Evolutionary conservation across 1,140 invertebrate genomes (phyloP), one percentile per base, ranked within the genome.

Genomic region (Sminthurinus signatus): DNA sequence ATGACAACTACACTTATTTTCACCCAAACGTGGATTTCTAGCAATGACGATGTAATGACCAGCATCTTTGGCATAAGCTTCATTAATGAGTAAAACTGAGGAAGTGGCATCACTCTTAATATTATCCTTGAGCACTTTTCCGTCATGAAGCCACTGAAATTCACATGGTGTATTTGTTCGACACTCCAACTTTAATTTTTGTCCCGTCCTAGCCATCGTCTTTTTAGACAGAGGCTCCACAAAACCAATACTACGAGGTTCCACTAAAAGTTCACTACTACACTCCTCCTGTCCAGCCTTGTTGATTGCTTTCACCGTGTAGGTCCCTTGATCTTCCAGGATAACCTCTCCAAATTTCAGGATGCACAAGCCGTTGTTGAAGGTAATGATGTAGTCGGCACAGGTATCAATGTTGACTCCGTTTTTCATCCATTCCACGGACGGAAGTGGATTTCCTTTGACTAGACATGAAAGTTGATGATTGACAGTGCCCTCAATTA

Each of bases 351-450:
- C 84, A 69, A 83, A 84, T 71, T 80, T 83, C 69, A 86, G 74
- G 27, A 82, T 73, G 70, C 79, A 80, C 4, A 75, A 74, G 21
- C 79, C 78, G 60, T 82, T 81, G 60, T 77, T 76, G 64, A 77
- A 78, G 14, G 69, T 75, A 56, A 80, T 77, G 42, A 79, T 73
- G 74, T 87, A 88, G 74, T 88, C 85, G 1, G 86, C 83, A 31
- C 80, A 86, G 75, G 84, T 84, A 72, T 88, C 86, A 44, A 92
- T 82, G 69, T 88, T 87, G 0, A 79, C 75, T 32, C 82, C 82
- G 72, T 88, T 84, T 74, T 88, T 90, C 69, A 81, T 87, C 89
- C 89, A 92, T 54, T 84, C 84, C 2, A 91, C 86, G 8, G 84
- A 85, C 4, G 89, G 88, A 46, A 89, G 72, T 2, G 88, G 88